Conservation (phyloP, 1,140 invertebrate genomes). For the Conopomorpha cramerella region DNA sequence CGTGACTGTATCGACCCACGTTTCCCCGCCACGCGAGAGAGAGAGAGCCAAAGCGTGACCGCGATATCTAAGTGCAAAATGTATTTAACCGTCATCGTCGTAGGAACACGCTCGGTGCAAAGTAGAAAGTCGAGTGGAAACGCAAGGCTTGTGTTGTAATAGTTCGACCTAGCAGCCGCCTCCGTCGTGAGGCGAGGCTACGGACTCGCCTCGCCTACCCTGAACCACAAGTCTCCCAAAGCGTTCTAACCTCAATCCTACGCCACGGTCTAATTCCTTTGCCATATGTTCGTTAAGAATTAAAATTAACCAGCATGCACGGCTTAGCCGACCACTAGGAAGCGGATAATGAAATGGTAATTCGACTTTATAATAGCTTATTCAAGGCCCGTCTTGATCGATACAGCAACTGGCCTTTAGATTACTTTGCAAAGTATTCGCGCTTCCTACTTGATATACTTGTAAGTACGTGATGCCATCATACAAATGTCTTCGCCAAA, state of each 20-base stretch:
- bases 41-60: constrained; percentile 31
- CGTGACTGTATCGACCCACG: constrained; percentile 34
- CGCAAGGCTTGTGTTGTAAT: constrained; percentile 50
- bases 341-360: constrained; percentile 52
- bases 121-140: constrained; percentile 52
- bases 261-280: too few species aligned
- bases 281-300: too few species aligned
- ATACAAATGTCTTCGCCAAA: too few species aligned
- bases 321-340: constrained; percentile 48
- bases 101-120: constrained; percentile 41
- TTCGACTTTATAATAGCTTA: constrained; percentile 44
- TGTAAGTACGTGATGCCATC: too few species aligned
- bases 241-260: constrained; percentile 37
- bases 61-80: constrained; percentile 47
- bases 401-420: too few species aligned
- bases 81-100: constrained; percentile 58
- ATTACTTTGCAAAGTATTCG: constrained; percentile 29
- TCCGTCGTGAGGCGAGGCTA: constrained; percentile 40
- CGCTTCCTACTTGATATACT: too few species aligned
- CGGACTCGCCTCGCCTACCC: constrained; percentile 17
- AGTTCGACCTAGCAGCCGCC: constrained; percentile 44
- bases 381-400: constrained; percentile 47
- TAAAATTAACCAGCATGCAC: too few species aligned
- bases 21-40: constrained; percentile 45
- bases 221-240: constrained; percentile 25